Conservation (phyloP, 2,797 vertebrate genomes). For the Mycteria americana region DNA sequence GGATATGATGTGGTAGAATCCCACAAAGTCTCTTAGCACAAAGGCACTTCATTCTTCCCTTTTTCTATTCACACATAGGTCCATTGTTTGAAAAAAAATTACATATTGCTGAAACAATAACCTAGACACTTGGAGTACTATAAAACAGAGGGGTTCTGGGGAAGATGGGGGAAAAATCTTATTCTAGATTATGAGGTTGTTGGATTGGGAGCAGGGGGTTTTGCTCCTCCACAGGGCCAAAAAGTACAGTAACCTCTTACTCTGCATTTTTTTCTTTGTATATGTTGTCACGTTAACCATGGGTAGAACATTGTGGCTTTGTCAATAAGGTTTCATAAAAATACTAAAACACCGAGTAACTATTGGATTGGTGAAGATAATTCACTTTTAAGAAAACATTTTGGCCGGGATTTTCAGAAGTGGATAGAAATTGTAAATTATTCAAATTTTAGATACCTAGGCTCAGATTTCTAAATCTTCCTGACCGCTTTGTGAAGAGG, state of each 20-base stretch:
- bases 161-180: background rate
- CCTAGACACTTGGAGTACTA: background rate
- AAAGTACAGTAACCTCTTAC: background rate
- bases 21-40: background rate
- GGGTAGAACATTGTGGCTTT: background rate
- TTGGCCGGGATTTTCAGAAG: background rate
- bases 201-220: fast-evolving
- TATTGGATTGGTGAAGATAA: background rate
- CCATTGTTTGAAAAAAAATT: background rate
- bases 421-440: background rate
- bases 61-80: background rate
- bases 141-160: background rate
- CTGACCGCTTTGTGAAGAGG: background rate
- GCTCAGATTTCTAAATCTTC: background rate
- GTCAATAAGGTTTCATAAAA: background rate
- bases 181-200: background rate
- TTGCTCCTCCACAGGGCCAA: background rate
- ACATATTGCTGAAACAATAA: background rate
- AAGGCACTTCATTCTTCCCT: background rate
- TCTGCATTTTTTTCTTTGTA: background rate
- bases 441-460: background rate
- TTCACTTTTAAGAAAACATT: background rate
- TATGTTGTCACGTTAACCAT: background rate
- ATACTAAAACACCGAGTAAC: background rate
- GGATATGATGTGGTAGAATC: background rate